phyloP scores from a whole-genome alignment of 2,888 invertebrate species.

The Dione vanillae region DNA sequence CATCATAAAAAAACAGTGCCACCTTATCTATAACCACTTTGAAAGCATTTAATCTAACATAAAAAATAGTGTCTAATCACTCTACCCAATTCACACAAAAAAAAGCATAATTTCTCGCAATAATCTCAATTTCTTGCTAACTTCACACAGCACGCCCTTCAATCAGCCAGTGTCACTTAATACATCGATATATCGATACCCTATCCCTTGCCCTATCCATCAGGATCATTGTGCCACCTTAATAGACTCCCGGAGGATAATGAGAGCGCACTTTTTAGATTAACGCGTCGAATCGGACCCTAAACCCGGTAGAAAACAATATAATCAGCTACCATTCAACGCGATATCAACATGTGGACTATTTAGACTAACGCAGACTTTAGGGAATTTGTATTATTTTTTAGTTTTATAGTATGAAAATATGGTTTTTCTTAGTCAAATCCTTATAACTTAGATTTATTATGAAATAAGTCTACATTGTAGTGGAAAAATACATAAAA shows the following conservation, averaged over 20 bases:
- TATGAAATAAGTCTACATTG: too few relatives aligned
- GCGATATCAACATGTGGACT: slow-evolving; percentile 47
- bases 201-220: slow-evolving; percentile 55
- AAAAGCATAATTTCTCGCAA: background rate
- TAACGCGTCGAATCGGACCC: slow-evolving; percentile 78
- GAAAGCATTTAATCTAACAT: too few relatives aligned
- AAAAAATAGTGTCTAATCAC: background rate
- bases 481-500: too few relatives aligned
- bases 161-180: slow-evolving; percentile 5
- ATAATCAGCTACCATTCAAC: slow-evolving; percentile 81
- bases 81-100: background rate
- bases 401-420: background rate
- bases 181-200: slow-evolving; percentile 24
- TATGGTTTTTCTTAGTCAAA: too few relatives aligned
- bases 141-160: background rate
- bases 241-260: slow-evolving; percentile 70
- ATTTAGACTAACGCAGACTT: slow-evolving; percentile 18
- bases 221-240: slow-evolving; percentile 65
- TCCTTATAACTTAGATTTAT: too few relatives aligned
- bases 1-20: too few relatives aligned
- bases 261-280: slow-evolving; percentile 79
- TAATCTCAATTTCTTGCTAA: background rate
- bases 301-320: slow-evolving; percentile 76
- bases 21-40: too few relatives aligned
- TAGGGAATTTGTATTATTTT: background rate